A percentile compares a stretch with the other conserved stretches of the same genome.
Evolutionary conservation across 2,888 invertebrate species (phyloP).

Genomic region (Eudasyphora cyanicolor): DNA sequence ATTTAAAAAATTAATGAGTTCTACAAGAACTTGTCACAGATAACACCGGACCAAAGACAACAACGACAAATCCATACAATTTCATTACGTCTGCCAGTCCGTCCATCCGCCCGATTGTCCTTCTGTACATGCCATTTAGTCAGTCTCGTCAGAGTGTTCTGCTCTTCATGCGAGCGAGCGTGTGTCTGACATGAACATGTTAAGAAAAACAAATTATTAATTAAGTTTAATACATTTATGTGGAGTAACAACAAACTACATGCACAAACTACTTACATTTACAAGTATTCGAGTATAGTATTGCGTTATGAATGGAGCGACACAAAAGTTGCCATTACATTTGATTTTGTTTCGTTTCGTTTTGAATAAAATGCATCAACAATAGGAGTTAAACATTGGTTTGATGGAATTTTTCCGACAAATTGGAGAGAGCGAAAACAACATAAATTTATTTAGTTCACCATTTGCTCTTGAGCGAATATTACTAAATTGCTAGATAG

Average conservation of each 20-base stretch:
- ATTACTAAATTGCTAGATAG: too few species aligned
- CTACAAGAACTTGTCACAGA: constrained; percentile 63
- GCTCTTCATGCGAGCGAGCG: neutral
- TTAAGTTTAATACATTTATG: constrained; percentile 49
- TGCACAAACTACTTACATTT: neutral
- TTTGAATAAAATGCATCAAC: neutral
- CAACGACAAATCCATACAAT: constrained; percentile 43
- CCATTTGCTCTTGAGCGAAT: too few species aligned
- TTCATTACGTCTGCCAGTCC: constrained; percentile 14
- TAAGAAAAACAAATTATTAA: constrained; percentile 49
- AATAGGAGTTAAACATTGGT: too few species aligned
- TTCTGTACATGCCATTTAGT: constrained; percentile 9
- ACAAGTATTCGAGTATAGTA: too few species aligned
- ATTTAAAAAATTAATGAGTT: constrained; percentile 61
- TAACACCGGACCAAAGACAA: constrained; percentile 37
- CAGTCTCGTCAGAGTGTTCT: too few species aligned
- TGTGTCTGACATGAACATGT: constrained; percentile 42
- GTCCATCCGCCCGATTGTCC: neutral
- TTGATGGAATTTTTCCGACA: neutral
- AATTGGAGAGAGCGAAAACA: neutral
- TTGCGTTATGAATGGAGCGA: neutral
- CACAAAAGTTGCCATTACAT: neutral
- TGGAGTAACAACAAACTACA: constrained; percentile 17
- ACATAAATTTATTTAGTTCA: neutral
- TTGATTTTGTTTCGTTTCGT: neutral